Evolutionary conservation across 2,888 invertebrate genomes (phyloP).

Genomic region (Hymenopus coronatus): DNA sequence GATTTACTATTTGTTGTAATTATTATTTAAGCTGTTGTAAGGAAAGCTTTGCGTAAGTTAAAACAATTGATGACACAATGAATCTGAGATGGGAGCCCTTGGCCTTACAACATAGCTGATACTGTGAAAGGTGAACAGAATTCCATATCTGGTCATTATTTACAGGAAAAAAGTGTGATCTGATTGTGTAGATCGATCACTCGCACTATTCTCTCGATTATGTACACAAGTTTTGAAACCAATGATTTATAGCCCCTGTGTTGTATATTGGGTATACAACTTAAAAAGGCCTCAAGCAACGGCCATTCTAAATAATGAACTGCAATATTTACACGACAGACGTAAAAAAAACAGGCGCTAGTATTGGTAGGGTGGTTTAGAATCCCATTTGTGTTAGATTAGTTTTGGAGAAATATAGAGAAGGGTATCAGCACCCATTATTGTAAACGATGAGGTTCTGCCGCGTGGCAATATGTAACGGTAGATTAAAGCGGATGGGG

Average conservation of each 20-base stretch:
- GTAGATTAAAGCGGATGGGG: too few relatives aligned
- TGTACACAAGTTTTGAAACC: background rate
- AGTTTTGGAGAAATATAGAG: background rate
- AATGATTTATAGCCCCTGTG: background rate
- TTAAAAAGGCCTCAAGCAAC: background rate
- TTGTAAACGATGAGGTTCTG: background rate
- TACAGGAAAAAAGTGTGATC: background rate
- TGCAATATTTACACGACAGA: background rate
- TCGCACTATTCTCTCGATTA: background rate
- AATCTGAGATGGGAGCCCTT: too few relatives aligned
- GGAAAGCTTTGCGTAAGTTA: too few relatives aligned
- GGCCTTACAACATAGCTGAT: too few relatives aligned
- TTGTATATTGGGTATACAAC: background rate
- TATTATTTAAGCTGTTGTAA: too few relatives aligned
- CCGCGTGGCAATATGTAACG: background rate
- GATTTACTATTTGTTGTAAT: too few relatives aligned
- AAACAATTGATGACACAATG: too few relatives aligned
- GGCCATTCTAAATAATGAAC: background rate
- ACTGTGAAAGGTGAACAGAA: too few relatives aligned
- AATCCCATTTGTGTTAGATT: background rate
- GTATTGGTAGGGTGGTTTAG: background rate
- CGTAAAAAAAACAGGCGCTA: background rate
- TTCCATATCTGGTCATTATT: background rate
- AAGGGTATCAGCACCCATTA: background rate
- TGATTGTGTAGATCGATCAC: background rate